These are phyloP conservation scores for Xanthia icteritia DNA, from an alignment of 2,888 invertebrate species.

Conservation along the genomic window DNA sequence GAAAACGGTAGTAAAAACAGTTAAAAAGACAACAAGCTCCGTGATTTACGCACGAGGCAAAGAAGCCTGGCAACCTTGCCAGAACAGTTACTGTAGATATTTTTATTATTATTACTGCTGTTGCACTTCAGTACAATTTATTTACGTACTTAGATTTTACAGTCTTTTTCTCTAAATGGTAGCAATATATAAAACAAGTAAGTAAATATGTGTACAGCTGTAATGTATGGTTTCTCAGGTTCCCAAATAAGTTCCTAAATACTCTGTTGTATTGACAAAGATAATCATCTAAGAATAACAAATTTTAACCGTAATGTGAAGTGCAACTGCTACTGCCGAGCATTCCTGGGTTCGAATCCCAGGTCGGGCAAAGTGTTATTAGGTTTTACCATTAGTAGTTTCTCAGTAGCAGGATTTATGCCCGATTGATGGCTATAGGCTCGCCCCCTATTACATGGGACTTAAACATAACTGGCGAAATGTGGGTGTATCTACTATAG, in stretches of 20 bases:
- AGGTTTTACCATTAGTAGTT: no score
- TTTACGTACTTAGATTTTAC: slow-evolving; percentile 37
- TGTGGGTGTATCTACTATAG: no score
- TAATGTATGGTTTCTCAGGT: not conserved
- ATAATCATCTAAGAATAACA: not conserved
- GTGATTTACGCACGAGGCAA: slow-evolving; percentile 77
- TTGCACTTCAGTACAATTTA: slow-evolving; percentile 56
- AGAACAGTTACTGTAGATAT: slow-evolving; percentile 68
- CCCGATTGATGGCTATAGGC: no score
- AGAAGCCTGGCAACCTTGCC: slow-evolving; percentile 68
- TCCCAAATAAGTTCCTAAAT: no score
- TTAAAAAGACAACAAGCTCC: slow-evolving; percentile 74
- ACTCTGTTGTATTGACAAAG: not conserved
- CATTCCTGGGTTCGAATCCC: no score
- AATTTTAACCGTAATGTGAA: not conserved
- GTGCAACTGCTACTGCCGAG: no score
- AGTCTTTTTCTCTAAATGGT: not conserved
- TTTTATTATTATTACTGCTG: slow-evolving; percentile 70
- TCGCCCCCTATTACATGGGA: no score
- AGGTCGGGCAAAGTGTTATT: no score
- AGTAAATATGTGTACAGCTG: not conserved
- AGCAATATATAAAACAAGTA: not conserved
- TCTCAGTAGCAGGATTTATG: no score
- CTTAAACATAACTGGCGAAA: no score
- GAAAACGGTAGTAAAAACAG: slow-evolving; percentile 64